Conservation (phyloP, 2,888 invertebrate genomes). For the Heliconius charithonia region DNA sequence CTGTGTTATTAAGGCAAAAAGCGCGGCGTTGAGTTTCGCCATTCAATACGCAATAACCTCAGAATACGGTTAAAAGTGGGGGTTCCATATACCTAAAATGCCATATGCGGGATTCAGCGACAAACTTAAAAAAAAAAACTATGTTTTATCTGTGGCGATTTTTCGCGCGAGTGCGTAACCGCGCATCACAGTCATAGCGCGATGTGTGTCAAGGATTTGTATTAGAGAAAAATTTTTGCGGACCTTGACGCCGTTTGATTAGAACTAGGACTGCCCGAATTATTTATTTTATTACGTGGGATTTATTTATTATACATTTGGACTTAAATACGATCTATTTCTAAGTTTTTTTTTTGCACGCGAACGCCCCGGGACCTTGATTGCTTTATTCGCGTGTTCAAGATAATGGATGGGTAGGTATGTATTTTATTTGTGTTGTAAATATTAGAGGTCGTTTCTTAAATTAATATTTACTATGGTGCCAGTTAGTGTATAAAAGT, state of each 20-base stretch:
- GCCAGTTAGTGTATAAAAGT: not conserved
- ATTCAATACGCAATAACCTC: too few species aligned
- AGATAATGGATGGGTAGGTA: conserved; percentile 26
- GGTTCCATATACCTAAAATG: too few species aligned
- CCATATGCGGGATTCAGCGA: too few species aligned
- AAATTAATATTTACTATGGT: conserved; percentile 14
- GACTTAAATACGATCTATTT: conserved; percentile 43
- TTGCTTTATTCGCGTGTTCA: conserved; percentile 29
- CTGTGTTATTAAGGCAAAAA: too few species aligned
- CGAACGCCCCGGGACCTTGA: conserved; percentile 36
- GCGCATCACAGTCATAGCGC: conserved; percentile 58
- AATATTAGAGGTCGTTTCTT: conserved; percentile 23
- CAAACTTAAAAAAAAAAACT: too few species aligned
- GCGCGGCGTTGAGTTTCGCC: too few species aligned
- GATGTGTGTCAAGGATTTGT: conserved; percentile 76
- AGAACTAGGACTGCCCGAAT: conserved; percentile 75
- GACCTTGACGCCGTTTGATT: conserved; percentile 72
- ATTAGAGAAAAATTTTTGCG: conserved; percentile 76
- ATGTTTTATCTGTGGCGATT: conserved; percentile 52
- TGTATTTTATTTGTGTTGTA: conserved; percentile 26
- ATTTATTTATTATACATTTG: conserved; percentile 47
- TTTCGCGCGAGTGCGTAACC: conserved; percentile 60
- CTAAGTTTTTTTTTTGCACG: conserved; percentile 33
- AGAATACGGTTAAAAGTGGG: too few species aligned
- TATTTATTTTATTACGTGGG: conserved; percentile 63